Base-by-base conservation (phyloP, 2,113 vertebrate species). In the Rhea pennata region DNA sequence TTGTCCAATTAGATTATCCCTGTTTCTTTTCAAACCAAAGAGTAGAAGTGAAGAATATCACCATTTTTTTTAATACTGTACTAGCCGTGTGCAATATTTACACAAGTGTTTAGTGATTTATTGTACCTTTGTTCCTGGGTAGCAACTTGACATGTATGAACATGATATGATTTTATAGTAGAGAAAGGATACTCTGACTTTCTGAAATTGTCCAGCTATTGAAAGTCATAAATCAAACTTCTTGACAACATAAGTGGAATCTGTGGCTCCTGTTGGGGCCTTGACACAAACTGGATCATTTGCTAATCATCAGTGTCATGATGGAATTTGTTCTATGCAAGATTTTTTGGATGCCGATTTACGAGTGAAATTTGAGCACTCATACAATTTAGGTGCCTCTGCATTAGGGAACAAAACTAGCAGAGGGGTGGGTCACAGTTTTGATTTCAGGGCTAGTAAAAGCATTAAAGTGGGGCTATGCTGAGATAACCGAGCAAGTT, bases 321-420 rank as follows among this genome's bases (percentile, higher is more conserved):
- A 46, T 0, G 36, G 20, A 53, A 33, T 77, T 88, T 94, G 46
- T 74, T 90, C 40, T 66, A 6, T 58, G n/a, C 5, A 17, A 69
- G 42, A 75, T 48, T 23, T 90, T 90, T 58, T 73, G 15, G 9
- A 8, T 83, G 24, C 21, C 12, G 36, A 13, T 72, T 96, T 88
- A 31, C n/a, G 79, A 12, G 64, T 73, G 21, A 70, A 56, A 56
- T 61, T 42, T 44, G 58, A 86, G 48, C 36, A 66, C 50, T 20
- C 56, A n/a, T 40, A 44, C 15, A 9, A 0, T 36, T 5, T 58
- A 65, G 58, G 11, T 82, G 42, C 6, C 15, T 11, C 15, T 76
- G 5, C 0, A 0, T 40, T 40, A 33, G 11, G 11, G 21, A 74
- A 9, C 51, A 81, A 58, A 86, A 36, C 3, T n/a, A 59, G 0